A percentile compares a stretch with the other conserved stretches of the same genome.
These are phyloP conservation scores for Pseudeuparius sepicola DNA, from an alignment of 2,888 invertebrate genomes.

Conservation along the genomic window DNA sequence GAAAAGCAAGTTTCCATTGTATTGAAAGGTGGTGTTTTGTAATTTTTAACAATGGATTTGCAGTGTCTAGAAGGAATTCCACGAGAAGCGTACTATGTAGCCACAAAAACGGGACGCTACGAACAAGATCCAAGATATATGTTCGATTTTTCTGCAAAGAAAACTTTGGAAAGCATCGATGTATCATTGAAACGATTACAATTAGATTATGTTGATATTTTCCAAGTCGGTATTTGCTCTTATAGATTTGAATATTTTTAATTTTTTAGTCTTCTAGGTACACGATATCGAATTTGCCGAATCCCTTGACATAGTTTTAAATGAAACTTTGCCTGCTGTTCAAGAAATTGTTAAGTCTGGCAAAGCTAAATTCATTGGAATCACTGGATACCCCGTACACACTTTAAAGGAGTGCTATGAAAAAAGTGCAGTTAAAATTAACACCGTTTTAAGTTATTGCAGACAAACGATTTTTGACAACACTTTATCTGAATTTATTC, in stretches of 20 bases:
- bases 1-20: conserved; percentile 48
- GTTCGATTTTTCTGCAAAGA: conserved; percentile 79
- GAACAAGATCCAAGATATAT: conserved; percentile 55
- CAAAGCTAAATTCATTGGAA: conserved; percentile 69
- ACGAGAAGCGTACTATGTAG: conserved; percentile 72
- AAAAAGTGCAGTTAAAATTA: conserved; percentile 48
- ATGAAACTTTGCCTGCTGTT: conserved; percentile 78
- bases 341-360: conserved; percentile 62
- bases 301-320: conserved; percentile 60
- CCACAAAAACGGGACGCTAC: conserved; percentile 89
- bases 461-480: conserved; percentile 74
- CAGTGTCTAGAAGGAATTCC: conserved; percentile 72
- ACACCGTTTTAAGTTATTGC: conserved; percentile 66
- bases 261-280: conserved; percentile 47
- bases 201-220: conserved; percentile 75
- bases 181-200: conserved; percentile 62
- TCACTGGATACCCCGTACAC: conserved; percentile 78
- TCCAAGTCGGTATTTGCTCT: conserved; percentile 55
- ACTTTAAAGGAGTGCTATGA: conserved; percentile 65
- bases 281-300: conserved; percentile 87
- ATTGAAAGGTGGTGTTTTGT: neutral
- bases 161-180: conserved; percentile 64
- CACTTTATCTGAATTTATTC: conserved; percentile 59
- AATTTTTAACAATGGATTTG: conserved; percentile 16
- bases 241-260: conserved; percentile 2